Percentiles rank a stretch among this genome's conserved stretches.
Evolutionary conservation across 2,113 vertebrate genomes (phyloP).

Genomic region (Alethe diademata): DNA sequence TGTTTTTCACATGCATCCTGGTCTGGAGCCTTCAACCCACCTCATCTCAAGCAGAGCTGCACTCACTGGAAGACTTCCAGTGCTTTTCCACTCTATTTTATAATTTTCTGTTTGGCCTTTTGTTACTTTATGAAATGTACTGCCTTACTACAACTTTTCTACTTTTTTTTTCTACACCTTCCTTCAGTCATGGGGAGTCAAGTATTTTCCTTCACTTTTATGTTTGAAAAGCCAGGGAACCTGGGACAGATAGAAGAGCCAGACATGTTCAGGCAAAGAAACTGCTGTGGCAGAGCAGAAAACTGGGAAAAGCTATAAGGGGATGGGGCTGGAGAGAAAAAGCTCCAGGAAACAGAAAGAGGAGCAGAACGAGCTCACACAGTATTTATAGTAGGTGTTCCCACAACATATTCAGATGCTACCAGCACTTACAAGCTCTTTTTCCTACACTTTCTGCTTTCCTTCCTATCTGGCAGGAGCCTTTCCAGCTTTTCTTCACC

Average conservation of each 20-base stretch:
- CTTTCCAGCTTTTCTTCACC: not conserved
- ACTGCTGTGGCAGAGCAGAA: not conserved
- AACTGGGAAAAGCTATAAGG: not conserved
- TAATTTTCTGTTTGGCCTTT: not conserved
- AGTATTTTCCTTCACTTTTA: not conserved
- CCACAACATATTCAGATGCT: not conserved
- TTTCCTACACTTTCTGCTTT: not conserved
- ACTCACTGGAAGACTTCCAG: not conserved
- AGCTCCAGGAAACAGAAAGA: not conserved
- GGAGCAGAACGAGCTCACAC: not conserved
- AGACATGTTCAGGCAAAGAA: not conserved
- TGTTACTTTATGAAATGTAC: not conserved
- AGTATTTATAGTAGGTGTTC: not conserved
- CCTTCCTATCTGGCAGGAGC: not conserved
- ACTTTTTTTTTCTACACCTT: not conserved
- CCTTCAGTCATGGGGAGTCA: not conserved
- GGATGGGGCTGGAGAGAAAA: not conserved
- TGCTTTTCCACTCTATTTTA: not conserved
- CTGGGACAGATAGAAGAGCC: not conserved
- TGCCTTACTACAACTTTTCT: not conserved
- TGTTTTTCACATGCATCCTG: not conserved
- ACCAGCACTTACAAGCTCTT: not conserved
- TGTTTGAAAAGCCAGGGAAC: not conserved
- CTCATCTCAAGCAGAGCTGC: not conserved
- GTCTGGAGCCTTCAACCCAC: not conserved